A percentile compares a stretch with the other conserved stretches of the same genome.
Conservation (phyloP, 2,888 invertebrate genomes). For the Leptura quadrifasciata region DNA sequence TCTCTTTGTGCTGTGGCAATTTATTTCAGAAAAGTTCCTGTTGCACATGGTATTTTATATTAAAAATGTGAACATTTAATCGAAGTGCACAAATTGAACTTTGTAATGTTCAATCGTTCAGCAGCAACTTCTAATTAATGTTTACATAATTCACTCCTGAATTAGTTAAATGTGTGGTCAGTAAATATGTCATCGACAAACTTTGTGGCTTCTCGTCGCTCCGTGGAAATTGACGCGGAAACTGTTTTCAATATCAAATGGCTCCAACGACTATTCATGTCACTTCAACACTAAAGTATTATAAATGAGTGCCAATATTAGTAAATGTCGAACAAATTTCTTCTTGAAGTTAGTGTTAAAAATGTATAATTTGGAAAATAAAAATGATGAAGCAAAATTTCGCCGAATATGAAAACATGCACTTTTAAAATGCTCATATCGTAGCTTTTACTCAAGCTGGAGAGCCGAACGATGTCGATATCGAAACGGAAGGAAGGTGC, state of each 20-base stretch:
- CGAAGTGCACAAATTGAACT: background rate
- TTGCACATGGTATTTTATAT: background rate
- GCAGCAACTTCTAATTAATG: conserved; percentile 11
- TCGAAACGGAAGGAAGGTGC: too few species aligned
- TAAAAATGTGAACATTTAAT: background rate
- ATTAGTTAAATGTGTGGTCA: conserved; percentile 15
- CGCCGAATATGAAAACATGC: too few species aligned
- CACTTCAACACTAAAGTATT: background rate
- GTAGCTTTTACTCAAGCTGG: too few species aligned
- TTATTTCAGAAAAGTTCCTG: background rate
- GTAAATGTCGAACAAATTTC: too few species aligned
- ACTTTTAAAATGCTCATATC: too few species aligned
- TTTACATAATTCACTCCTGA: conserved; percentile 5
- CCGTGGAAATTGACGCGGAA: background rate
- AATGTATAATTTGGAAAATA: too few species aligned
- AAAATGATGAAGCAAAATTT: too few species aligned
- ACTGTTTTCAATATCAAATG: background rate
- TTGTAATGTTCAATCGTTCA: background rate
- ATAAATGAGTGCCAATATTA: too few species aligned
- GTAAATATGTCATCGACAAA: background rate
- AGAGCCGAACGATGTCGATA: too few species aligned
- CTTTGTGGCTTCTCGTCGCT: background rate
- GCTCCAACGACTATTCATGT: background rate
- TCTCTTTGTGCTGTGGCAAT: background rate
- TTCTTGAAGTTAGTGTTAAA: too few species aligned